Percentiles rank a stretch among this genome's conserved stretches.
phyloP scores from a whole-genome alignment of 2,113 vertebrate genomes.

The Pedetes capensis region DNA sequence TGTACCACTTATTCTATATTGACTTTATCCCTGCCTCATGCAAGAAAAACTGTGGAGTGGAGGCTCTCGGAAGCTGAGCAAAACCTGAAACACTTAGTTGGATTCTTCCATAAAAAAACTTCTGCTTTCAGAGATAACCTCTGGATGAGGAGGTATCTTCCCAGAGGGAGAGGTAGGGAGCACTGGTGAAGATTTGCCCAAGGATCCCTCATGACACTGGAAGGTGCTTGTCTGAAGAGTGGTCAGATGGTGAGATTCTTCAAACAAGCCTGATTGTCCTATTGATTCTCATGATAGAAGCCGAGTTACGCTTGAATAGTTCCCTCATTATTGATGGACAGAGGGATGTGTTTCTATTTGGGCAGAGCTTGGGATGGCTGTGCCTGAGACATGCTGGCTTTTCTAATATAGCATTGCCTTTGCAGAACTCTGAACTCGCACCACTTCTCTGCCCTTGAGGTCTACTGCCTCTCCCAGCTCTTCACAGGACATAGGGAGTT shows the following conservation, averaged over 20 bases:
- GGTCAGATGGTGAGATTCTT: neutral
- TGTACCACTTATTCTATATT: neutral
- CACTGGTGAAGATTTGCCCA: neutral
- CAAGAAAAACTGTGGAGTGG: neutral
- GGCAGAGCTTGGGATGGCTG: neutral
- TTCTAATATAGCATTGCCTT: neutral
- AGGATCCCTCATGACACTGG: neutral
- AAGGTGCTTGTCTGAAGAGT: neutral
- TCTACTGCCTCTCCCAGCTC: neutral
- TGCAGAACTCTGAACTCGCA: neutral
- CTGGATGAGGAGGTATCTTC: neutral
- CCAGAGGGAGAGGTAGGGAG: neutral
- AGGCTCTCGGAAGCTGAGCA: neutral
- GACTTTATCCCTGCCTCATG: neutral
- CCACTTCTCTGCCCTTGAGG: neutral
- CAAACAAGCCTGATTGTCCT: neutral
- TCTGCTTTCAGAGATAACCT: neutral
- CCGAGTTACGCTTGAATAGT: neutral
- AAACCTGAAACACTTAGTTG: neutral
- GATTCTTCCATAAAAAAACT: neutral
- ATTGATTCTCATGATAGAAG: neutral
- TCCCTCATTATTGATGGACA: neutral
- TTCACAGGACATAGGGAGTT: neutral
- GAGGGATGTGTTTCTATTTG: neutral
- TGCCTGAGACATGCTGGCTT: neutral